Base-by-base conservation (phyloP, 2,888 invertebrate species). In the Leptinotarsa juncta region DNA sequence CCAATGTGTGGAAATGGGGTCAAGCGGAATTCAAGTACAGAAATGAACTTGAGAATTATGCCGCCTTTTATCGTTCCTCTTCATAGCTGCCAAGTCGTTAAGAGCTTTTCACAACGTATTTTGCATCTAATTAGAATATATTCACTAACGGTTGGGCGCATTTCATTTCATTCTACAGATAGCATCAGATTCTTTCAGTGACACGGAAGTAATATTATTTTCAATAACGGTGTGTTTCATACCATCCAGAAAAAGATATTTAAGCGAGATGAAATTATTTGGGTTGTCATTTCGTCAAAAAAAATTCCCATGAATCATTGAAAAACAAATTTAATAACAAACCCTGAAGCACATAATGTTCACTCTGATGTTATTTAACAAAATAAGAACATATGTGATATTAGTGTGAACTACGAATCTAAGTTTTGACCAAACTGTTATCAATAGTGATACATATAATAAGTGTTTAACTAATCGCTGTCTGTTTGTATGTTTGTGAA, bases 41-140 rank as follows among this genome's bases (percentile, higher is more conserved):
- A 57, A 57, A 57, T 57, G 14, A 57, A 18, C 3, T 16, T 16
- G 57, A 57, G 57, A 57, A 57, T 57, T 57, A 57, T 57, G 15
- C 57, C 57, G 57, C 57, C 57, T 57, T 57, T 57, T 23, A 57
- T 57, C 20, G 57, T 57, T 12, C 57, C 57, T 57, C 57, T 23
- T 23, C 57, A 23, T 57, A 23, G 20, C 57, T 23, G 57, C 57
- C 57, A 57, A 57, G 57, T 57, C 57, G 57, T 57, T 57, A 57
- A 26, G 23, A 57, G 57, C 57, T 23, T 23, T 57, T 23, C 57
- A 57, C 14, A 14, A 23, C 15, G 57, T 57, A 57, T 57, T 57
- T 57, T 23, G 57, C 23, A 57, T 57, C 20, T 57, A 20, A 57
- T 57, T 57, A 20, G 57, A 57, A 57, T 57, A 57, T 57, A 57